A percentile compares a stretch with the other conserved stretches of the same genome.
Conservation (phyloP, 1,140 invertebrate species). For the Pogonus chalceus region DNA sequence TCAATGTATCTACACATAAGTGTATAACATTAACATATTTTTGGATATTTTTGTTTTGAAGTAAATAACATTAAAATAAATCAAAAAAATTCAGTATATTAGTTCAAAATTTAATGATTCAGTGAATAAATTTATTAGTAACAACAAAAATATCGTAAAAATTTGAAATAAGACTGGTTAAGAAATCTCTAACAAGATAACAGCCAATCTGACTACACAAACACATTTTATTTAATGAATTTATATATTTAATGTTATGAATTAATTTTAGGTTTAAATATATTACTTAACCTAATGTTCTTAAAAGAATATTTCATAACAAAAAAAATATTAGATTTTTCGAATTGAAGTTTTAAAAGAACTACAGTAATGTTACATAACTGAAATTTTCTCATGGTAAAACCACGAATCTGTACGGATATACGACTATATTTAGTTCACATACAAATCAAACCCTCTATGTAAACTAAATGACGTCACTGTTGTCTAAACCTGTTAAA, state of each 20-base stretch:
- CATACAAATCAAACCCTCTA: no score
- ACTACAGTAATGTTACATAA: slow-evolving; percentile 2
- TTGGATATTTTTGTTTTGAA: background rate
- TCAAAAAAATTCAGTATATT: background rate
- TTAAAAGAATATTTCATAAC: background rate
- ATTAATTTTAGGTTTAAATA: background rate
- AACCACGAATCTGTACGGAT: background rate
- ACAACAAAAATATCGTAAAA: background rate
- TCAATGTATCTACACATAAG: no score
- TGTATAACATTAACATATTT: background rate
- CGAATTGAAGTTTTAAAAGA: background rate
- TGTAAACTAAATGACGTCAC: no score
- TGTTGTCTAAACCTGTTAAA: no score
- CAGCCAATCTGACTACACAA: slow-evolving; percentile 1
- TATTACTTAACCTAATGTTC: background rate
- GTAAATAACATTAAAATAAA: background rate
- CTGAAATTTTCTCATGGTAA: background rate
- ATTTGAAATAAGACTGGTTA: background rate
- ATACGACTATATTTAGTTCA: no score
- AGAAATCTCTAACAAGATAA: slow-evolving; percentile 3
- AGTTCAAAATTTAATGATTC: no score
- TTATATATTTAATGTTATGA: background rate
- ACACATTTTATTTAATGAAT: background rate
- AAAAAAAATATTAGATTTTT: background rate
- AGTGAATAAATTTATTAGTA: background rate